phyloP scores from a whole-genome alignment of 2,113 vertebrate species.

The Ceratotherium simum region DNA sequence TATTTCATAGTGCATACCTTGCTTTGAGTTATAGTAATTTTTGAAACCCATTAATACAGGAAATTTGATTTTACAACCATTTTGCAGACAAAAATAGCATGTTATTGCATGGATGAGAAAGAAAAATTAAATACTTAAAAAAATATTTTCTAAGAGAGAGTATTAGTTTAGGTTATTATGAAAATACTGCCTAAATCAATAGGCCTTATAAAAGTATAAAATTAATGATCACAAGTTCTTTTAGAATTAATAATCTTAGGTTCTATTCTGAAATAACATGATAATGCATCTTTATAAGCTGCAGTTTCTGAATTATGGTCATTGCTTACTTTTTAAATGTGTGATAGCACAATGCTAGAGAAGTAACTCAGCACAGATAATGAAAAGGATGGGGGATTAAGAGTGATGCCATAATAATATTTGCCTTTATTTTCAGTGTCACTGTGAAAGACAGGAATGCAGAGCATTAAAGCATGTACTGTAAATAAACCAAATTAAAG shows the following conservation, averaged over 20 bases:
- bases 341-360: neutral
- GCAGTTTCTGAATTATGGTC: neutral
- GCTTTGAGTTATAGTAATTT: conserved; percentile 21
- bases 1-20: neutral
- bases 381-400: neutral
- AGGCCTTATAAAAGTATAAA: neutral
- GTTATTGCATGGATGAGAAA: neutral
- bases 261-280: neutral
- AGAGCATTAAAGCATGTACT: conserved; percentile 74
- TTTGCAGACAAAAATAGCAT: conserved; percentile 11
- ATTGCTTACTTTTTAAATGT: neutral
- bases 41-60: neutral
- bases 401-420: neutral
- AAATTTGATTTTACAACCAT: conserved; percentile 33
- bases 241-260: neutral
- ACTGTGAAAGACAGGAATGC: conserved; percentile 55
- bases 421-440: conserved; percentile 73
- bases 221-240: neutral
- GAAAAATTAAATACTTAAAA: neutral
- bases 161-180: neutral
- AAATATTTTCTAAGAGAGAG: neutral
- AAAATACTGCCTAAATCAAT: conserved; percentile 42
- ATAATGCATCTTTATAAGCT: neutral
- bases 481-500: conserved; percentile 81
- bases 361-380: neutral